These are phyloP conservation scores for Gobio gobio DNA, from an alignment of 2,113 vertebrate genomes.

Conservation along the genomic window DNA sequence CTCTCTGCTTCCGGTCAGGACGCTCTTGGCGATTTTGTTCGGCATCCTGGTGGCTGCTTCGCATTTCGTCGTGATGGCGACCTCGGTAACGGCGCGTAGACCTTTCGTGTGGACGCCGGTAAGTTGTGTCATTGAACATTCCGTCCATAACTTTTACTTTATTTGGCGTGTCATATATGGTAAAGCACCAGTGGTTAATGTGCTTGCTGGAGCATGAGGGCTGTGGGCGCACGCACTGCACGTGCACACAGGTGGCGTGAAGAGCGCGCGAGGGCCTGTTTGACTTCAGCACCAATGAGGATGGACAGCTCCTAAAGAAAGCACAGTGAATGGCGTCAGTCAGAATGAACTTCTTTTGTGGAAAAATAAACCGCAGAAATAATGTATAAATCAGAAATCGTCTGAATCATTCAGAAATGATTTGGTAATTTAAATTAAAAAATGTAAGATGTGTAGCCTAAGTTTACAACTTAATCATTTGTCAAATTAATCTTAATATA, in stretches of 20 bases:
- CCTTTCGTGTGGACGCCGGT: slow-evolving; percentile 93
- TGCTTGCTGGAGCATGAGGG: background rate
- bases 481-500: background rate
- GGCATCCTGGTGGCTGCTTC: slow-evolving; percentile 89
- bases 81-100: slow-evolving; percentile 83
- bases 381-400: too few species aligned
- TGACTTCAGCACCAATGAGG: slow-evolving; percentile 15
- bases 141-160: background rate
- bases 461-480: background rate
- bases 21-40: slow-evolving; percentile 90
- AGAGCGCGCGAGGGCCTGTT: background rate
- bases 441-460: background rate
- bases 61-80: slow-evolving; percentile 91
- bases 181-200: background rate
- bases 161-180: background rate
- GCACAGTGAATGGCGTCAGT: background rate
- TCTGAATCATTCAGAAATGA: too few species aligned
- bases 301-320: slow-evolving; percentile 1
- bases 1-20: slow-evolving; percentile 92
- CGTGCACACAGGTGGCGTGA: slow-evolving; percentile 21
- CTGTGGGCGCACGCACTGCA: slow-evolving; percentile 9
- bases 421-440: background rate
- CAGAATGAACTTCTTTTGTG: background rate
- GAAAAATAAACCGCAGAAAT: background rate
- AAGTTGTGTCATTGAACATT: slow-evolving; percentile 65